These are phyloP conservation scores for Benthosema pterotum DNA, from an alignment of 2,797 vertebrate genomes.

Conservation along the genomic window DNA sequence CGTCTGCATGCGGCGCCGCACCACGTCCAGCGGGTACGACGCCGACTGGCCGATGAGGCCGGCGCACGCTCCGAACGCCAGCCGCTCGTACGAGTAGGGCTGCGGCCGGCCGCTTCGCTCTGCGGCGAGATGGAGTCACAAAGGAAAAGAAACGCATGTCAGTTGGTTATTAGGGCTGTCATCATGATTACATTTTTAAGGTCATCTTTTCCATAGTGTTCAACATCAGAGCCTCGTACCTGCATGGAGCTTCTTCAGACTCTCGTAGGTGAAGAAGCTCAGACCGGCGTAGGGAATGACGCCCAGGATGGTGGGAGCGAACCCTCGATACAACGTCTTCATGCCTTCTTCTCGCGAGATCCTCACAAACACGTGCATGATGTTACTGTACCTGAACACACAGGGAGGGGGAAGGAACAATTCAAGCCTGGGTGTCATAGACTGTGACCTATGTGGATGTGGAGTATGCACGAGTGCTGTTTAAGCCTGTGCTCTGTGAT, in stretches of 20 bases:
- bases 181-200: neutral
- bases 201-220: no score
- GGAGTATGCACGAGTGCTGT: neutral
- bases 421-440: no score
- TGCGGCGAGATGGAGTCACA: slow-evolving; percentile 45
- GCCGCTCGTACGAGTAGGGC: slow-evolving; percentile 88
- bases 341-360: slow-evolving; percentile 94
- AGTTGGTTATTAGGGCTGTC: no score
- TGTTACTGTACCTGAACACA: slow-evolving; percentile 92
- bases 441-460: no score
- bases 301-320: slow-evolving; percentile 91
- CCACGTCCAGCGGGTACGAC: slow-evolving; percentile 96
- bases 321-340: slow-evolving; percentile 92
- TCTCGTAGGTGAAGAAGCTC: slow-evolving; percentile 98
- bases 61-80: slow-evolving; percentile 93
- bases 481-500: no score
- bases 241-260: slow-evolving; percentile 90
- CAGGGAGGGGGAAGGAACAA: neutral
- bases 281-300: slow-evolving; percentile 94
- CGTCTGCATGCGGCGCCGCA: slow-evolving; percentile 96
- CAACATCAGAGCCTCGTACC: slow-evolving; percentile 74
- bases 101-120: slow-evolving; percentile 85
- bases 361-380: slow-evolving; percentile 92
- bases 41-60: slow-evolving; percentile 94
- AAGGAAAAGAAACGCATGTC: no score